Base-by-base conservation (phyloP, 2,888 invertebrate genomes). In the Sericinus montela region DNA sequence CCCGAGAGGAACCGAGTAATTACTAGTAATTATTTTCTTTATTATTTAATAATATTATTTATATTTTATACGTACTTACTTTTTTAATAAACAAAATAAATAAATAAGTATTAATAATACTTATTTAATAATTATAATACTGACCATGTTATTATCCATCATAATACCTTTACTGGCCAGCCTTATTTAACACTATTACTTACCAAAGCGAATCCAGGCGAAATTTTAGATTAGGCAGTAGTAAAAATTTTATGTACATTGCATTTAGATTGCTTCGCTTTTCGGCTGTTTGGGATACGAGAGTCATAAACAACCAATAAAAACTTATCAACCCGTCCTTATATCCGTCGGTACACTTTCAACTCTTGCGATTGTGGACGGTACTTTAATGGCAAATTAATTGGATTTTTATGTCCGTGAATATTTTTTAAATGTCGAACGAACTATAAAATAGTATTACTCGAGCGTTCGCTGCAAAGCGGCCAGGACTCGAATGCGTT, bases 161-260 rank as follows among this genome's bases (percentile, higher is more conserved):
- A n/a, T n/a, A n/a, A n/a, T n/a, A 19, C 3, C 15, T 2, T 7
- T 4, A 30, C 15, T 43, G 65, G 58, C 51, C 42, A 14, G 64
- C 72, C 52, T 75, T 66, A 67, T 51, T 29, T 53, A 48, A 56
- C 48, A 63, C 65, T 49, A 49, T 51, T 34, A 48, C 32, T 39
- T 47, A 62, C 56, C 51, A 62, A 65, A 63, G 83, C 83, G 72
- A 85, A 85, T 80, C 72, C 75, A 67, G 68, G 86, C 86, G 63
- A 87, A 86, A 80, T 76, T 80, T 74, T 29, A 83, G 84, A 86
- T 87, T 81, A 80, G 76, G 63, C 60, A 58, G 77, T 69, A 75
- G 69, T 86, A 78, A 86, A 82, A 40, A 29, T 70, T 80, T 81
- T 67, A 80, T 73, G 70, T 69, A 62, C 62, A 58, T 55, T 48